Base-by-base conservation (phyloP, 2,797 vertebrate genomes). In the Anabas testudineus region DNA sequence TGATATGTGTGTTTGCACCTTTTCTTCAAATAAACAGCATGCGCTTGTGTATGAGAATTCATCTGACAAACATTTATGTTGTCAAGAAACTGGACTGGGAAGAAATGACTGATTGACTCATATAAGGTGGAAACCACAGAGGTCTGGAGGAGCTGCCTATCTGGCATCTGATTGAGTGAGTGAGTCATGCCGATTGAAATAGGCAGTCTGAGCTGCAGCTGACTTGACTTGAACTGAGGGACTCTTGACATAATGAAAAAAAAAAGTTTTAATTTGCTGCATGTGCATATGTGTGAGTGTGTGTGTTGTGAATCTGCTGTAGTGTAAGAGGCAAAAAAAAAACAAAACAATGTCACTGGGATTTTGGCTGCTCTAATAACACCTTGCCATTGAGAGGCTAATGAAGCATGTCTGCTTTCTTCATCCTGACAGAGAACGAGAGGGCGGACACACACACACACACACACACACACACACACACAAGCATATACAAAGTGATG, bases 371-470 rank as follows among this genome's bases (percentile, higher is more conserved):
- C 83, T 90, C 85, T 91, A 91, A 92, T 90, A 93, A 88, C 91
- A 93, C 90, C 88, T 92, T 94, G 92, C 90, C 90, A 92, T 91
- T 92, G 90, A 87, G 88, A 85, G 88, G 74, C 84, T 93, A 95
- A 94, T 94, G 92, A 93, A 93, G 91, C 91, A 84, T 89, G 87
- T 90, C 90, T 82, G 74, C 83, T 76, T 76, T 84, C 83, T 87
- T 82, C 76, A 79, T 84, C 81, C 76, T 89, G 82, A 92, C 84
- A 87, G 86, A 87, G 80, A 89, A 87, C 80, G 76, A 84, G 82
- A 81, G 80, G 82, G 67, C 64, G 56, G 59, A 81, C 68, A 73
- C 58, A 61, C 69, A 74, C 42, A 67, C 62, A 78, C 46, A 77
- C 62, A 60, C 57, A 74, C 72, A 68, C 36, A 51, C 41, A 70